phyloP scores from a whole-genome alignment of 2,888 invertebrate species.

The Mimachlamys varia region DNA sequence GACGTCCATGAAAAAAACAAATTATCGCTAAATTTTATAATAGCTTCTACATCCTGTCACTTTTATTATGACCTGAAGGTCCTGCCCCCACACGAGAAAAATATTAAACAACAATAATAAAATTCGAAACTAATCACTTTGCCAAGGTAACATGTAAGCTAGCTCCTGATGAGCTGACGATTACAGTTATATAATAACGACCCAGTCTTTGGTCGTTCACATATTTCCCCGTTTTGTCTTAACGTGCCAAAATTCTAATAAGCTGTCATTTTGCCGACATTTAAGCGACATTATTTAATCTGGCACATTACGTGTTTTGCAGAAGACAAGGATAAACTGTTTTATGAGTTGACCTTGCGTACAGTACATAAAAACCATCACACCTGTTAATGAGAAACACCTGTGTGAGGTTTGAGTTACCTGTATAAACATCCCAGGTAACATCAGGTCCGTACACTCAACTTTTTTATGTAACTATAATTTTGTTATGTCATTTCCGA shows the following conservation, averaged over 20 bases:
- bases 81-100: not conserved
- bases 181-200: not conserved
- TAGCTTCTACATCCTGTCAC: too few relatives aligned
- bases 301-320: not conserved
- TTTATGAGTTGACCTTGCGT: not conserved
- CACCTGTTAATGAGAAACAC: conserved; percentile 1
- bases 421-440: not conserved
- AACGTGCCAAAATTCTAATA: not conserved
- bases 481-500: not conserved
- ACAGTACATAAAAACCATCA: not conserved
- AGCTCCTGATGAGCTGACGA: not conserved
- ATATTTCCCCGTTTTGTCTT: not conserved
- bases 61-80: too few relatives aligned
- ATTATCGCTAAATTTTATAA: too few relatives aligned
- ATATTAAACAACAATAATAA: not conserved
- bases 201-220: not conserved
- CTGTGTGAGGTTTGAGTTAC: not conserved
- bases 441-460: not conserved
- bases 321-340: not conserved
- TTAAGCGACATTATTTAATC: not conserved
- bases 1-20: too few relatives aligned
- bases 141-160: too few relatives aligned
- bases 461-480: not conserved
- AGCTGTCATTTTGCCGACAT: not conserved
- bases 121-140: not conserved